These are phyloP conservation scores for Paramuricea clavata DNA, from an alignment of 92 coral and sea anemone genomes.

Conservation along the genomic window DNA sequence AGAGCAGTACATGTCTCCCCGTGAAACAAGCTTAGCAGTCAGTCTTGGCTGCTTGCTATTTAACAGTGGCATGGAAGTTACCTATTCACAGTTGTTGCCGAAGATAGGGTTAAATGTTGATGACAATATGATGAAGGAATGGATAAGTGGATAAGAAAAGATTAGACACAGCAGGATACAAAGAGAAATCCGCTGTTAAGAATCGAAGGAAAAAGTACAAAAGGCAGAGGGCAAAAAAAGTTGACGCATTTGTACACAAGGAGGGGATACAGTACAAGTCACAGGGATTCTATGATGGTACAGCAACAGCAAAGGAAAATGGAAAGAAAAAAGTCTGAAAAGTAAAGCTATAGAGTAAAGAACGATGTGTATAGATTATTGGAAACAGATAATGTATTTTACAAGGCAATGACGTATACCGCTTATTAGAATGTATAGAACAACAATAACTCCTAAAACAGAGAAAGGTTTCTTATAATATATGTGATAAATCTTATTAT, in stretches of 20 bases:
- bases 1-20: slow-evolving; percentile 57
- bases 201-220: slow-evolving; percentile 50
- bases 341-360: too few species aligned
- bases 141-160: slow-evolving; percentile 48
- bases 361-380: too few species aligned
- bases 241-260: slow-evolving; percentile 61
- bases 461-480: too few species aligned
- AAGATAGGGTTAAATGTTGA: slow-evolving; percentile 38
- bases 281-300: background rate
- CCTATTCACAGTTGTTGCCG: slow-evolving; percentile 33
- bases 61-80: slow-evolving; percentile 58
- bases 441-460: too few species aligned
- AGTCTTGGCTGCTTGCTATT: slow-evolving; percentile 26
- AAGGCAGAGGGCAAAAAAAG: slow-evolving; percentile 56
- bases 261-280: background rate
- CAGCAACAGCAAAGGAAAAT: background rate
- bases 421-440: too few species aligned
- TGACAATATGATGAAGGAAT: background rate
- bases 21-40: background rate
- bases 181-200: slow-evolving; percentile 10
- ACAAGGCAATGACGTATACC: too few species aligned
- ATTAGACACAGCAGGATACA: slow-evolving; percentile 38
- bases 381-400: too few species aligned
- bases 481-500: too few species aligned
- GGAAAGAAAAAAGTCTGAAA: background rate